These are phyloP conservation scores for Ormia ochracea DNA, from an alignment of 2,888 invertebrate species.

Conservation along the genomic window DNA sequence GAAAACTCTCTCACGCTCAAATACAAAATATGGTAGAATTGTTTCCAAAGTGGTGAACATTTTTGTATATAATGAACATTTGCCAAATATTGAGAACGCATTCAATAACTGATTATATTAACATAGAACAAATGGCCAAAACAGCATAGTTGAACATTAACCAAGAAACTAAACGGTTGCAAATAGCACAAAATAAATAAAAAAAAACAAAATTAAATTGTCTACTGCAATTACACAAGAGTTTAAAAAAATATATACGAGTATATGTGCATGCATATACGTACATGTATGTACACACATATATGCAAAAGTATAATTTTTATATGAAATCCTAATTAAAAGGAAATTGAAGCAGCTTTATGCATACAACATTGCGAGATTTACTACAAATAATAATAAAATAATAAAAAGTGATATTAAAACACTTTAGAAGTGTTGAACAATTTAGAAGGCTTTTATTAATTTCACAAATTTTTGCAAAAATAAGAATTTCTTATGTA, in stretches of 20 bases:
- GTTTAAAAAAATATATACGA: conserved; percentile 43
- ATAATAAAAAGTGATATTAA: conserved; percentile 22
- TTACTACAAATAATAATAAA: background rate
- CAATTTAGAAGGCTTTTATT: background rate
- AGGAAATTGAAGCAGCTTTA: background rate
- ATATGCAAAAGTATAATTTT: too few relatives aligned
- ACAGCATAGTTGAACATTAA: conserved; percentile 64
- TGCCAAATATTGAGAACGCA: conserved; percentile 9
- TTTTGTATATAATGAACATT: background rate
- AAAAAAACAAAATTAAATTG: conserved; percentile 10
- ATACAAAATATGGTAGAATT: conserved; percentile 21
- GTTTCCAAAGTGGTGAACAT: conserved; percentile 24
- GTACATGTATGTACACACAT: too few relatives aligned
- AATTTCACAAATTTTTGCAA: conserved; percentile 8
- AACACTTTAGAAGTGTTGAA: conserved; percentile 45
- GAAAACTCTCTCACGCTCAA: background rate
- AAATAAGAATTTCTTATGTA: background rate
- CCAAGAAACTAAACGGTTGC: conserved; percentile 58
- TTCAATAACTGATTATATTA: conserved; percentile 45
- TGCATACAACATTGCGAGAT: background rate
- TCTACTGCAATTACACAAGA: conserved; percentile 66
- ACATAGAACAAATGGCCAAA: conserved; percentile 14
- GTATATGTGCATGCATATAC: too few relatives aligned
- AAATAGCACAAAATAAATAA: conserved; percentile 19
- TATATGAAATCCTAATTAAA: conserved; percentile 24